phyloP scores from a whole-genome alignment of 2,113 vertebrate species.

The Psittacula cyanocephala region DNA sequence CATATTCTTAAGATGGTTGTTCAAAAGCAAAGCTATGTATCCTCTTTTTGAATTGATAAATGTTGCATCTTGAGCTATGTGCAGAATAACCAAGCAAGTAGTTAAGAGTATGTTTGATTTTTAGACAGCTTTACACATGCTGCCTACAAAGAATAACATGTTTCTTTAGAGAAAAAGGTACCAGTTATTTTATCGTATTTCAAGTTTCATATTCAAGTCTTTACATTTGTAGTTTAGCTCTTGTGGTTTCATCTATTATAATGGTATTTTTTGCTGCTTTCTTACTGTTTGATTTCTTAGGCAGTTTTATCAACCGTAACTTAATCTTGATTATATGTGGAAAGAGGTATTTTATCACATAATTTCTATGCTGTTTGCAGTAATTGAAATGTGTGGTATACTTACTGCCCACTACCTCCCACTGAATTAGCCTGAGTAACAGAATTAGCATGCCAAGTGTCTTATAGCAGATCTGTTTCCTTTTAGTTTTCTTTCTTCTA shows the following conservation, averaged over 20 bases:
- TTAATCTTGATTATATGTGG: neutral
- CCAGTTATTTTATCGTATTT: neutral
- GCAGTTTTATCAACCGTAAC: neutral
- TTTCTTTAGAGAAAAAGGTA: neutral
- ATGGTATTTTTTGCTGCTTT: neutral
- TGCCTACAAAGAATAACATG: neutral
- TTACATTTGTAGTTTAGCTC: neutral
- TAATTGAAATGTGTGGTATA: neutral
- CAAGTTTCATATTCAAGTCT: neutral
- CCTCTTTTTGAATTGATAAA: neutral
- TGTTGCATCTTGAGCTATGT: neutral
- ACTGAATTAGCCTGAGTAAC: neutral
- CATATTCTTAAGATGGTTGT: neutral
- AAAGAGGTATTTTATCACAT: neutral
- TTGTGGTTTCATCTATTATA: neutral
- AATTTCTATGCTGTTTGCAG: neutral
- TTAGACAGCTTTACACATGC: neutral
- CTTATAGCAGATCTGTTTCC: neutral
- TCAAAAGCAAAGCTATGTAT: neutral
- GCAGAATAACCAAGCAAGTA: neutral
- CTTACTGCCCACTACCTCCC: neutral
- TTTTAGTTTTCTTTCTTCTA: neutral
- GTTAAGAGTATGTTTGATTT: neutral
- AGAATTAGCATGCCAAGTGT: neutral
- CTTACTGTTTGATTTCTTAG: neutral